These are phyloP conservation scores for Conchocele bisecta DNA, from an alignment of 2,888 invertebrate genomes.

Conservation along the genomic window DNA sequence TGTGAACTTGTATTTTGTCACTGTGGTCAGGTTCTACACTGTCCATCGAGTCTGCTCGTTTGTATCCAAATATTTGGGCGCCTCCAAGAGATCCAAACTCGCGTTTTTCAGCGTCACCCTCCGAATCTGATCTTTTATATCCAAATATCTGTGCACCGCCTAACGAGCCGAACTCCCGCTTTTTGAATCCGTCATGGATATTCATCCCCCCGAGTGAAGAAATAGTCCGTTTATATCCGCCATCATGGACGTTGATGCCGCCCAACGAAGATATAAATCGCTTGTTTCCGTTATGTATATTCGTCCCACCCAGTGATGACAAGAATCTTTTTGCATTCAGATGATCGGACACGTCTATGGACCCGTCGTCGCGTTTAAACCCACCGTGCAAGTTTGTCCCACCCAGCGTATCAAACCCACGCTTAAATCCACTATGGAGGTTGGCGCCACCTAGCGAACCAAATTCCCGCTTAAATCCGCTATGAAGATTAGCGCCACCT, in stretches of 20 bases:
- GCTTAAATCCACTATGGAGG: slow-evolving; percentile 40
- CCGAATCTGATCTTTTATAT: slow-evolving; percentile 21
- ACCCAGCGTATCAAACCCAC: slow-evolving; percentile 35
- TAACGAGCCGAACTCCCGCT: slow-evolving; percentile 39
- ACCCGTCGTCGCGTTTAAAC: no score
- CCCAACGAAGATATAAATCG: background rate
- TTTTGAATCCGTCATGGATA: slow-evolving; percentile 32
- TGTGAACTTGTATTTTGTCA: slow-evolving; percentile 6
- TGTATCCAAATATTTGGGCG: no score
- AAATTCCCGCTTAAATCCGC: slow-evolving; percentile 36
- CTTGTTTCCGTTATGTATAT: slow-evolving; percentile 22
- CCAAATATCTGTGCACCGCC: slow-evolving; percentile 42
- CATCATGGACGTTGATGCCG: background rate
- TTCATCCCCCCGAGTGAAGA: slow-evolving; percentile 35
- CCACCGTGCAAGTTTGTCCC: slow-evolving; percentile 32
- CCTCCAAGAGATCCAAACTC: no score
- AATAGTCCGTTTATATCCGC: slow-evolving; percentile 26
- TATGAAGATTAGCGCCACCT: slow-evolving; percentile 39
- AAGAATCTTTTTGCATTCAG: slow-evolving; percentile 43
- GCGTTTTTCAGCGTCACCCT: background rate
- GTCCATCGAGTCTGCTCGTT: no score
- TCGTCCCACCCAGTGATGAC: slow-evolving; percentile 35
- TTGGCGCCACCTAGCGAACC: slow-evolving; percentile 44
- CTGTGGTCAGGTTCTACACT: no score
- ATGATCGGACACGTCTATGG: no score